A percentile compares a stretch with the other conserved stretches of the same genome.
These are phyloP conservation scores for Dendroctonus valens DNA, from an alignment of 1,140 invertebrate species.

Conservation along the genomic window DNA sequence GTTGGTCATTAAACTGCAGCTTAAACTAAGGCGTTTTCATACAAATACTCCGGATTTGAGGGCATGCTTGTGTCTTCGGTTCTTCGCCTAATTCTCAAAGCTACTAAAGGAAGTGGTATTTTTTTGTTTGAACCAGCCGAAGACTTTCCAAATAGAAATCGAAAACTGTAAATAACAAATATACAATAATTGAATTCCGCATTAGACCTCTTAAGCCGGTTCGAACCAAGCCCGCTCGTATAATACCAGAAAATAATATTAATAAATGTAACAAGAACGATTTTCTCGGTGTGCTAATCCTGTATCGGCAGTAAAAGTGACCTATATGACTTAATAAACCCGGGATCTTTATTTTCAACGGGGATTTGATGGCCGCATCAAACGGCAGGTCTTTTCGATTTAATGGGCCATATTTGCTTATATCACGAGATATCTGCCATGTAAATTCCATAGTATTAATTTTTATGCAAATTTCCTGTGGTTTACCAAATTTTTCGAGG, in stretches of 20 bases:
- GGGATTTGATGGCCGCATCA: conserved; percentile 35
- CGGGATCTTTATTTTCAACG: conserved; percentile 38
- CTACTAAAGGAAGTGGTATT: no score
- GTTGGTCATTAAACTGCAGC: no score
- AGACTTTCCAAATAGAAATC: no score
- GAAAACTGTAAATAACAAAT: no score
- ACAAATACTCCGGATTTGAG: no score
- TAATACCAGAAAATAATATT: conserved; percentile 39
- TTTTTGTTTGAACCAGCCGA: no score
- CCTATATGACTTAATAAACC: conserved; percentile 40
- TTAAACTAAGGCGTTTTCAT: no score
- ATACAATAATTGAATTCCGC: not conserved
- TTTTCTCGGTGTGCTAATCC: conserved; percentile 37
- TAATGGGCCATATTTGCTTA: conserved; percentile 29
- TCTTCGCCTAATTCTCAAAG: no score
- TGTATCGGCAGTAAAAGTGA: conserved; percentile 33
- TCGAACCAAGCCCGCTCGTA: conserved; percentile 22
- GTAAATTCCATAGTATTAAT: conserved; percentile 34
- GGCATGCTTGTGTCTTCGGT: no score
- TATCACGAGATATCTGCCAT: conserved; percentile 32
- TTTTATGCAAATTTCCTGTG: conserved; percentile 35
- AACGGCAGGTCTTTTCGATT: conserved; percentile 30
- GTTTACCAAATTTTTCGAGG: conserved; percentile 34
- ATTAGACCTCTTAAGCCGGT: conserved; percentile 19
- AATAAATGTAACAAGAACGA: conserved; percentile 37